Conservation (phyloP, 2,888 invertebrate species). For the Malachius bipustulatus region DNA sequence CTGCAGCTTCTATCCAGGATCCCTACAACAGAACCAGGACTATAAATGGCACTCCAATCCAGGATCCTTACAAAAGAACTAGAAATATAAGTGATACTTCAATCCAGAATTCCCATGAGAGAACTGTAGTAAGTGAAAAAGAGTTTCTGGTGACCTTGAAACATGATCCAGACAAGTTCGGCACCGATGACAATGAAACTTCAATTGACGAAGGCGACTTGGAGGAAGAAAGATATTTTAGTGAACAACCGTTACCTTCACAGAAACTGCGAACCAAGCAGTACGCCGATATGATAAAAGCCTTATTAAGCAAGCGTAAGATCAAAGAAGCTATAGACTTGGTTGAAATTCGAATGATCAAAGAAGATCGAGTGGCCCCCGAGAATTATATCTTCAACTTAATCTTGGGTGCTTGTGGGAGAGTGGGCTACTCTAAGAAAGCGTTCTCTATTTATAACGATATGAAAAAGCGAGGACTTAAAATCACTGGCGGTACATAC, state of each 20-base stretch:
- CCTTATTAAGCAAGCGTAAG: slow-evolving; percentile 48
- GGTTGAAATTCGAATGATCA: slow-evolving; percentile 62
- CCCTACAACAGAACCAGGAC: no score
- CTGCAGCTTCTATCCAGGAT: no score
- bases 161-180: slow-evolving; percentile 48
- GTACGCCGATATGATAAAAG: slow-evolving; percentile 61
- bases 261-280: slow-evolving; percentile 48
- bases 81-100: no score
- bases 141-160: slow-evolving; percentile 30
- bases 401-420: slow-evolving; percentile 72
- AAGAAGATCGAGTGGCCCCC: slow-evolving; percentile 68
- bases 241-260: slow-evolving; percentile 37
- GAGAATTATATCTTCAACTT: slow-evolving; percentile 68
- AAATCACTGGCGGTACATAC: slow-evolving; percentile 60
- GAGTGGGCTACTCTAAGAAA: slow-evolving; percentile 73
- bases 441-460: slow-evolving; percentile 73
- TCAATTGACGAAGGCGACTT: slow-evolving; percentile 44
- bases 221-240: slow-evolving; percentile 46
- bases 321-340: slow-evolving; percentile 68
- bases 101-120: no score
- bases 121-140: slow-evolving; percentile 19
- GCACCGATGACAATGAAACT: slow-evolving; percentile 32
- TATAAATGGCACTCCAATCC: no score
- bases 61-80: no score
- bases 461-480: slow-evolving; percentile 65